A percentile compares a stretch with the other conserved stretches of the same genome.
Evolutionary conservation across 2,113 vertebrate species (phyloP).

Genomic region (Procavia capensis): DNA sequence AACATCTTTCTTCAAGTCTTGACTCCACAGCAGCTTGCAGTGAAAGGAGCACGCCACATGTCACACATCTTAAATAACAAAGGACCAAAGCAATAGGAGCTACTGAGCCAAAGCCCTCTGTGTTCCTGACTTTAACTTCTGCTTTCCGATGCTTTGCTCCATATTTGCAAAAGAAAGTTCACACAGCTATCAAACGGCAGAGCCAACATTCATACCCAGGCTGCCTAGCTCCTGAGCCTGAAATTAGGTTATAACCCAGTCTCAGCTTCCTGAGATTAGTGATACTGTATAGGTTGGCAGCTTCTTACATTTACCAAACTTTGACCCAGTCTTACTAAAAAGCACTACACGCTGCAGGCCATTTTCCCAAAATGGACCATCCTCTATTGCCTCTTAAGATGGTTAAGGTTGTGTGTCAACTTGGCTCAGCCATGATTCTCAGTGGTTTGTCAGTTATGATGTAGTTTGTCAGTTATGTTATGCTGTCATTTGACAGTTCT

Average conservation of each 20-base stretch:
- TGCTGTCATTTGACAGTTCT: no score
- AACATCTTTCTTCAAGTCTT: slow-evolving; percentile 26
- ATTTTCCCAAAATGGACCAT: background rate
- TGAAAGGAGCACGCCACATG: background rate
- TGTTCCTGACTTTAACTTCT: background rate
- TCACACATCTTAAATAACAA: slow-evolving; percentile 3
- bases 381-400: background rate
- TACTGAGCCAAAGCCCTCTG: background rate
- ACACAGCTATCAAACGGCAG: background rate
- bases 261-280: background rate
- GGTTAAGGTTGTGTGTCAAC: no score
- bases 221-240: background rate
- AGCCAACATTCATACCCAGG: background rate
- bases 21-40: background rate
- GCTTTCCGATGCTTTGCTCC: background rate
- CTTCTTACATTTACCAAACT: slow-evolving; percentile 26
- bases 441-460: no score
- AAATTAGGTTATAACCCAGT: slow-evolving; percentile 15
- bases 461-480: no score
- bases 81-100: background rate
- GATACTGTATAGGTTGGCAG: background rate
- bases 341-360: background rate
- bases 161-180: slow-evolving; percentile 30
- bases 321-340: background rate
- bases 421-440: no score